Conservation (phyloP, 2,797 vertebrate genomes). For the Micromesistius poutassou region DNA sequence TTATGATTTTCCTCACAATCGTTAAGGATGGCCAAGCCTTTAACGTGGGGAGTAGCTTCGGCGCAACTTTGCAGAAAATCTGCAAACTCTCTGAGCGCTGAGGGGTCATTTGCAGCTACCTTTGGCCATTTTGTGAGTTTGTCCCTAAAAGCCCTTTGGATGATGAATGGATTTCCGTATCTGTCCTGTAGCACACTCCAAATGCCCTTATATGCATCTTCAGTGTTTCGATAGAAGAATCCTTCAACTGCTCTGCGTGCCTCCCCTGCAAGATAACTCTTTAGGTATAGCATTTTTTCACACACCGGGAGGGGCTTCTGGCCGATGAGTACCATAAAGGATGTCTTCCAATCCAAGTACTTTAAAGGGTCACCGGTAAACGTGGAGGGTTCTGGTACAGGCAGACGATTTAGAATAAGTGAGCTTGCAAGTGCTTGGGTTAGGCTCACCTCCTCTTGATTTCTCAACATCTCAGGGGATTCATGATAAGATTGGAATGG, state of each 20-base stretch:
- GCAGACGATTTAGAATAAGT: too few relatives aligned
- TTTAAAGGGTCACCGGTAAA: slow-evolving; percentile 5
- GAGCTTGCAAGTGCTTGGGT: too few relatives aligned
- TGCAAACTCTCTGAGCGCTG: slow-evolving; percentile 27
- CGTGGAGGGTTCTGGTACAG: too few relatives aligned
- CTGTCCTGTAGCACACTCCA: slow-evolving; percentile 22
- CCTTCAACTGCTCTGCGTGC: slow-evolving; percentile 34
- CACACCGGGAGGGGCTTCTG: slow-evolving; percentile 8
- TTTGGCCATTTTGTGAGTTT: slow-evolving; percentile 38
- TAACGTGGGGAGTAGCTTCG: slow-evolving; percentile 35
- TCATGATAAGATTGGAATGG: too few relatives aligned
- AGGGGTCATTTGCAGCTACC: slow-evolving; percentile 15
- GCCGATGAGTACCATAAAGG: slow-evolving; percentile 22
- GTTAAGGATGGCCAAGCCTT: slow-evolving; percentile 32
- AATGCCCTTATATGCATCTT: slow-evolving; percentile 17
- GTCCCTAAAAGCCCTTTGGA: slow-evolving; percentile 33
- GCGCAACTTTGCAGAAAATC: slow-evolving; percentile 29
- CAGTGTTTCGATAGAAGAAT: slow-evolving; percentile 30
- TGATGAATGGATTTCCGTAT: slow-evolving; percentile 24
- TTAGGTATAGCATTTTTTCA: slow-evolving; percentile 39
- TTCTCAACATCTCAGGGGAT: too few relatives aligned
- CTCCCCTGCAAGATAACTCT: slow-evolving; percentile 29
- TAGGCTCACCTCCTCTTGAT: too few relatives aligned
- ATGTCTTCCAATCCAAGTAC: slow-evolving; percentile 37
- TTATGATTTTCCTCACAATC: slow-evolving; percentile 40